Evolutionary conservation across 64 coral and sea anemone species (phyloP).

Genomic region (Acropora yongei): DNA sequence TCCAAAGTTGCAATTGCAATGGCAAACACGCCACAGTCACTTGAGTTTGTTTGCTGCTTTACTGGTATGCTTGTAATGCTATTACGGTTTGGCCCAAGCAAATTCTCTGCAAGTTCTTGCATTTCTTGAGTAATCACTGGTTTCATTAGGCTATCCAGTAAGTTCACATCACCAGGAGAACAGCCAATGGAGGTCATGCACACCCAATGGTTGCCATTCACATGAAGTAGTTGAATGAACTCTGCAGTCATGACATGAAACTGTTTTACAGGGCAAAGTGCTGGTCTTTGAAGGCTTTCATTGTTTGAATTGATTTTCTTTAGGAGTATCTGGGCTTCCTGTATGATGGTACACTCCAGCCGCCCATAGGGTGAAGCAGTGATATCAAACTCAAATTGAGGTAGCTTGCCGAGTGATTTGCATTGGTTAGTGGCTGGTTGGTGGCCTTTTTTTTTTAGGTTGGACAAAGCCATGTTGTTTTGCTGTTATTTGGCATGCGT

Average conservation of each 20-base stretch:
- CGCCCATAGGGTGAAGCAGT: background rate
- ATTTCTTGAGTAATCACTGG: background rate
- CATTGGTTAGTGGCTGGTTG: background rate
- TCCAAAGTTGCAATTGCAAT: background rate
- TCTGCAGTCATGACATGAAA: slow-evolving; percentile 19
- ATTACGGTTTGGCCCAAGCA: background rate
- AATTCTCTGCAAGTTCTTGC: background rate
- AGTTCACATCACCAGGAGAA: slow-evolving; percentile 1
- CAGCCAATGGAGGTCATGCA: slow-evolving; percentile 26
- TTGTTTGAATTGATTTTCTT: slow-evolving; percentile 14
- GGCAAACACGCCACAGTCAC: background rate
- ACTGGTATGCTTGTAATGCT: slow-evolving; percentile 12
- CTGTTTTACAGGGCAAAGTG: slow-evolving; percentile 13
- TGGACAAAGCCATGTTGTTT: background rate
- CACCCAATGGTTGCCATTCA: slow-evolving; percentile 9
- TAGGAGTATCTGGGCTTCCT: background rate
- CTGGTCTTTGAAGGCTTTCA: slow-evolving; percentile 24
- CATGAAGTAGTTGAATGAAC: slow-evolving; percentile 5
- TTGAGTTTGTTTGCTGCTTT: slow-evolving; percentile 18
- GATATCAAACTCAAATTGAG: background rate
- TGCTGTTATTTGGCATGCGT: slow-evolving; percentile 59
- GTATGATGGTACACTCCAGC: slow-evolving; percentile 24
- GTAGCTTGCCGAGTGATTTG: background rate
- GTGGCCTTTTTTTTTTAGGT: background rate
- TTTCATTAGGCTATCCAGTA: slow-evolving; percentile 12